Conservation (phyloP, 2,113 vertebrate species). For the Syrrhaptes paradoxus region DNA sequence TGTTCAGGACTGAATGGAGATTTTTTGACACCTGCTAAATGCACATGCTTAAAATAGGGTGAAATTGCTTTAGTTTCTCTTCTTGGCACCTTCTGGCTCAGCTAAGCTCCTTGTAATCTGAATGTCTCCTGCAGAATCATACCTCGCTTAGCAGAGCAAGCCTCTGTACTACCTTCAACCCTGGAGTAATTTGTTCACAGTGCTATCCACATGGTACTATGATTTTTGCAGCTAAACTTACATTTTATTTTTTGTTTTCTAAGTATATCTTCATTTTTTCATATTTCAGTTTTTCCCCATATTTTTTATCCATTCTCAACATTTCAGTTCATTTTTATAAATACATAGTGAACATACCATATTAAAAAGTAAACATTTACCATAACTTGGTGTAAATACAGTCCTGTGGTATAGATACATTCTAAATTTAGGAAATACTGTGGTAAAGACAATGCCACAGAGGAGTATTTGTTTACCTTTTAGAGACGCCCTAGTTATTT, state of each 20-base stretch:
- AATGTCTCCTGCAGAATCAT: background rate
- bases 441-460: conserved; percentile 31
- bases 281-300: background rate
- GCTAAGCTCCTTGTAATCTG: background rate
- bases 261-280: background rate
- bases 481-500: conserved; percentile 23
- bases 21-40: background rate
- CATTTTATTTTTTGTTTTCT: background rate
- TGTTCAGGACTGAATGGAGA: background rate
- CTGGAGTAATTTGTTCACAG: background rate
- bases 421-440: conserved; percentile 38
- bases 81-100: background rate
- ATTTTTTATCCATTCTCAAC: background rate
- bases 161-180: background rate
- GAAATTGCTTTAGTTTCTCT: background rate
- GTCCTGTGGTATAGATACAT: background rate
- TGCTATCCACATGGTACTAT: background rate
- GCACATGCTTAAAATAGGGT: background rate
- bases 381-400: background rate
- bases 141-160: background rate
- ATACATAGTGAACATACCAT: background rate
- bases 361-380: conserved; percentile 37
- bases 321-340: background rate
- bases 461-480: conserved; percentile 46
- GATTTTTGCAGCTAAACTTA: background rate